Conservation (phyloP, 2,888 invertebrate genomes). For the Belgica antarctica region DNA sequence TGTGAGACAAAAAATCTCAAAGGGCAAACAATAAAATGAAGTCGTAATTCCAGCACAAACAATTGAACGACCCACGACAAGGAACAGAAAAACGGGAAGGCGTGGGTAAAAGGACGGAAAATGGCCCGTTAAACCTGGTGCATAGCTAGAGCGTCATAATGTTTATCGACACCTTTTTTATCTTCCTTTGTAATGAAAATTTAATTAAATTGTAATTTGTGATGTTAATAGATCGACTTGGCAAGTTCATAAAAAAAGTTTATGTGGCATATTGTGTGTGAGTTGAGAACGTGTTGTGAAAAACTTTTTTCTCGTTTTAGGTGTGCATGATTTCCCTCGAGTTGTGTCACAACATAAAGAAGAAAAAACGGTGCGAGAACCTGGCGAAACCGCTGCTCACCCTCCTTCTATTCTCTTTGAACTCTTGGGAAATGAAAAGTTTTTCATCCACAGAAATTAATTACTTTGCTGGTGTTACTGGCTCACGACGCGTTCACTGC, state of each 20-base stretch:
- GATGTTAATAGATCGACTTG: slow-evolving; percentile 31
- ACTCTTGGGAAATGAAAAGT: slow-evolving; percentile 32
- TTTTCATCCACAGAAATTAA: slow-evolving; percentile 42
- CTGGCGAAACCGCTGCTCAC: slow-evolving; percentile 22
- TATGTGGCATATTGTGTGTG: background rate
- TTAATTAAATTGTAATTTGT: slow-evolving; percentile 43
- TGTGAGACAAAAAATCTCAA: slow-evolving; percentile 16
- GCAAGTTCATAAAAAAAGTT: slow-evolving; percentile 35
- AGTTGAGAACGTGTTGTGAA: slow-evolving; percentile 13
- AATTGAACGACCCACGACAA: background rate
- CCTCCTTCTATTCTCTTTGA: background rate
- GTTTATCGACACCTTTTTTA: slow-evolving; percentile 36
- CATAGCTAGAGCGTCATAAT: slow-evolving; percentile 20
- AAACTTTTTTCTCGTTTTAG: slow-evolving; percentile 33
- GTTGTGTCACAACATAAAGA: slow-evolving; percentile 31
- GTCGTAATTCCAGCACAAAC: slow-evolving; percentile 33
- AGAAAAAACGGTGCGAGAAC: no score
- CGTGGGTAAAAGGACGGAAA: background rate
- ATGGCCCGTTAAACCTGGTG: slow-evolving; percentile 23
- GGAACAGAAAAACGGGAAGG: slow-evolving; percentile 21
- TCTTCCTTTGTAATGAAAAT: slow-evolving; percentile 28
- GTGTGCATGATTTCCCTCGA: slow-evolving; percentile 40
- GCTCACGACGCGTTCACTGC: background rate
- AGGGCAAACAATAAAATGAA: slow-evolving; percentile 25
- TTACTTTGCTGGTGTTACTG: slow-evolving; percentile 36